Percentiles rank a stretch among this genome's conserved stretches.
Conservation (phyloP, 2,888 invertebrate genomes). For the Zelleria hepariella region DNA sequence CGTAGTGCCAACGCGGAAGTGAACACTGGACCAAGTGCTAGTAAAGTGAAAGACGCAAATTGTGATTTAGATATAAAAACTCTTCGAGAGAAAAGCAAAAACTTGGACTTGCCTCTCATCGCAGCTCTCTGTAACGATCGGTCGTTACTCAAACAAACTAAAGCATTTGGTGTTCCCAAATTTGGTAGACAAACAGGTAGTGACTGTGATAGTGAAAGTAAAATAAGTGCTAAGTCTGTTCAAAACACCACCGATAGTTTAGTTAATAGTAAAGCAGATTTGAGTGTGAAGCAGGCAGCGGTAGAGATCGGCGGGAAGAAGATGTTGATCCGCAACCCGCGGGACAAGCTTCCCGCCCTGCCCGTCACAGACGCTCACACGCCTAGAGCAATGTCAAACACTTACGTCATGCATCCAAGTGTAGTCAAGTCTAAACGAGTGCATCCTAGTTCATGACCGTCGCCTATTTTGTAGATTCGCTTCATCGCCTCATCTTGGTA, state of each 20-base stretch:
- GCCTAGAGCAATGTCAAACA: slow-evolving; percentile 78
- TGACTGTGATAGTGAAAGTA: slow-evolving; percentile 57
- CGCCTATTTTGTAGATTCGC: not conserved
- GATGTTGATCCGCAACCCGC: slow-evolving; percentile 76
- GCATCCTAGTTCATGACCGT: slow-evolving; percentile 58
- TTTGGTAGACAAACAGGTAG: slow-evolving; percentile 51
- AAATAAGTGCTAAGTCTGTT: slow-evolving; percentile 44
- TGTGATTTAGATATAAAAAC: slow-evolving; percentile 82
- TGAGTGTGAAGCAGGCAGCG: slow-evolving; percentile 76
- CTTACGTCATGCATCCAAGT: slow-evolving; percentile 75
- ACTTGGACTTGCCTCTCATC: slow-evolving; percentile 91
- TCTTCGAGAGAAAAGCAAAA: slow-evolving; percentile 89
- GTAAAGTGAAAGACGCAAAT: slow-evolving; percentile 54
- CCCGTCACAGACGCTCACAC: slow-evolving; percentile 66
- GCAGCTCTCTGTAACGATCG: slow-evolving; percentile 95
- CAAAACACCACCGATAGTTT: slow-evolving; percentile 58
- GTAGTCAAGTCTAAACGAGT: slow-evolving; percentile 55
- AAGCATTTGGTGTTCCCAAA: slow-evolving; percentile 86
- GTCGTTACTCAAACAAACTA: slow-evolving; percentile 89
- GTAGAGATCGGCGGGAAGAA: slow-evolving; percentile 71
- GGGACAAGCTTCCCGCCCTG: slow-evolving; percentile 81
- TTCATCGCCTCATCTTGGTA: slow-evolving; percentile 17
- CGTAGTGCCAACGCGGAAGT: slow-evolving; percentile 28
- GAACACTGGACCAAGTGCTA: slow-evolving; percentile 39
- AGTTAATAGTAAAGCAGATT: slow-evolving; percentile 57